A percentile compares a stretch with the other conserved stretches of the same genome.
Conservation (phyloP, 2,888 invertebrate genomes). For the Biston betularia region DNA sequence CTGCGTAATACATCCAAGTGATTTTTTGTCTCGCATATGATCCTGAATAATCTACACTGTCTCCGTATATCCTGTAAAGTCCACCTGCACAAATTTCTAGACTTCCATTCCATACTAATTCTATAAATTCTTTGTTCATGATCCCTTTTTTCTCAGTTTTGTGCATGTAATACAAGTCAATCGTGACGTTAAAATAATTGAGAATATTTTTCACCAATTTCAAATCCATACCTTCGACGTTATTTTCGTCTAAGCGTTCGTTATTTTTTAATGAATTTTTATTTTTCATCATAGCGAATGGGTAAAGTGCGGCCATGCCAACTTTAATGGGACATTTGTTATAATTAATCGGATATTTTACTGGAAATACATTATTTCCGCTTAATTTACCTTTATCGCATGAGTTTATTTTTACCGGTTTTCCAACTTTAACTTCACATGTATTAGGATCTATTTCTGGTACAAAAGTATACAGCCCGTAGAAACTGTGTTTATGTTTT, state of each 20-base stretch:
- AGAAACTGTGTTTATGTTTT: slow-evolving; percentile 32
- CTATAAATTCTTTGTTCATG: slow-evolving; percentile 50
- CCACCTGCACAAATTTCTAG: slow-evolving; percentile 72
- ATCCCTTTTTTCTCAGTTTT: slow-evolving; percentile 56
- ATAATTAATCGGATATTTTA: slow-evolving; percentile 57
- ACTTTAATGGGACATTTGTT: slow-evolving; percentile 65
- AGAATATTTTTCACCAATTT: slow-evolving; percentile 69
- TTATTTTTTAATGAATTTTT: slow-evolving; percentile 51
- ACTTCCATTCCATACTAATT: slow-evolving; percentile 64
- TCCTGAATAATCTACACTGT: slow-evolving; percentile 70
- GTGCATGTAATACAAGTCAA: slow-evolving; percentile 58
- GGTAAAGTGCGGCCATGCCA: slow-evolving; percentile 62
- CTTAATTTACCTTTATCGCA: slow-evolving; percentile 52
- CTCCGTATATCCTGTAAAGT: slow-evolving; percentile 65
- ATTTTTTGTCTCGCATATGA: slow-evolving; percentile 63
- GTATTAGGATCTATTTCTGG: slow-evolving; percentile 55
- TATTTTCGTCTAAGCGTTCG: slow-evolving; percentile 50
- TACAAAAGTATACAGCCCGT: slow-evolving; percentile 53
- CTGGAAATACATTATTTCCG: slow-evolving; percentile 50
- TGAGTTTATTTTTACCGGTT: slow-evolving; percentile 49
- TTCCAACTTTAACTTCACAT: slow-evolving; percentile 51
- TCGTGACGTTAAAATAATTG: slow-evolving; percentile 62
- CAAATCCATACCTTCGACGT: slow-evolving; percentile 61
- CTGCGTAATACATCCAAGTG: slow-evolving; percentile 66
- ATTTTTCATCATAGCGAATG: slow-evolving; percentile 60